Conservation (phyloP, 2,113 vertebrate genomes). For the Pollimyrus isidori region DNA sequence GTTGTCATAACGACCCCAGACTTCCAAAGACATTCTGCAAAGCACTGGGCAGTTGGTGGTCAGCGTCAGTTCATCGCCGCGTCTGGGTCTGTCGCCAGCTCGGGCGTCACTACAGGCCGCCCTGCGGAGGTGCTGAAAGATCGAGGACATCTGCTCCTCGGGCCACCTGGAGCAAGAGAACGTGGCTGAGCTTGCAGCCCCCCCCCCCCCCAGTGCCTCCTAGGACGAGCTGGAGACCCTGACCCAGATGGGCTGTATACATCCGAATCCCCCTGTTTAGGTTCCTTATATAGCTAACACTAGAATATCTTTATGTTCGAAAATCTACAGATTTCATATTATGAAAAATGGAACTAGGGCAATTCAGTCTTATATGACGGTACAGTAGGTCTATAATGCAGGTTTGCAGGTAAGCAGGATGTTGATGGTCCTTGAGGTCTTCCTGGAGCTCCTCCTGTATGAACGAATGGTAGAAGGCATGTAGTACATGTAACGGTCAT, state of each 20-base stretch:
- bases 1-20: not conserved
- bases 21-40: not conserved
- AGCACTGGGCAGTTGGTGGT: not conserved
- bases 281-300: not conserved
- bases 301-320: not conserved
- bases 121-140: not conserved
- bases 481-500: slow-evolving; percentile 37
- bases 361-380: not conserved
- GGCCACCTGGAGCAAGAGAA: not conserved
- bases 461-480: not conserved
- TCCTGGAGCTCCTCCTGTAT: not conserved
- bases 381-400: not conserved
- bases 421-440: not conserved
- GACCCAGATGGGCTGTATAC: not conserved
- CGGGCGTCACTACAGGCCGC: not conserved
- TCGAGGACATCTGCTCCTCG: not conserved
- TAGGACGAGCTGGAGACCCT: not conserved
- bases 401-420: not conserved
- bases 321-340: not conserved
- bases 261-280: not conserved
- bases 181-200: not conserved
- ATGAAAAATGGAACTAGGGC: not conserved
- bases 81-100: not conserved
- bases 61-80: not conserved
- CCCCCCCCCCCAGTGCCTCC: not conserved